Evolutionary conservation across 2,797 vertebrate species (phyloP).

Genomic region (Centroberyx gerrardi): DNA sequence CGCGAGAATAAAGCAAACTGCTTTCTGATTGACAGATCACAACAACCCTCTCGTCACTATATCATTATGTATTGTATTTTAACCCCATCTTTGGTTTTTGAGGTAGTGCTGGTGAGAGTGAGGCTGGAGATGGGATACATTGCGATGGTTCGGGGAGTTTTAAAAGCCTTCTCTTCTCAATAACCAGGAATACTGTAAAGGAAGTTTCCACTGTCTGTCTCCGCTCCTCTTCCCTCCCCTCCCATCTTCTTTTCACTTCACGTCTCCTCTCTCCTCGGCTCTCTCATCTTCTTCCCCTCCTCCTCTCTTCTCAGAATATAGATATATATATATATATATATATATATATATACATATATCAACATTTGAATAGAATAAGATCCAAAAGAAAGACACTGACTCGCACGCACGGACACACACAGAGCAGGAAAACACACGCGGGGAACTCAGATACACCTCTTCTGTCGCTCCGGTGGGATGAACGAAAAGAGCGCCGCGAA

Average conservation of each 20-base stretch:
- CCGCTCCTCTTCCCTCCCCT: not conserved
- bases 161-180: not conserved
- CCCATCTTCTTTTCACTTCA: not conserved
- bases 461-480: not conserved
- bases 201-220: not conserved
- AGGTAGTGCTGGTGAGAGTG: not conserved
- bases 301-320: not conserved
- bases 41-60: no score
- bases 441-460: conserved; percentile 1
- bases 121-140: not conserved
- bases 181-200: not conserved
- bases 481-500: not conserved
- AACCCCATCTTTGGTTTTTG: not conserved
- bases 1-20: no score
- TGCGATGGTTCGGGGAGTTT: not conserved
- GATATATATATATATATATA: no score
- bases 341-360: not conserved
- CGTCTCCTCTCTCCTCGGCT: not conserved
- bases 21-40: no score
- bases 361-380: not conserved
- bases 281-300: not conserved
- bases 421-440: not conserved
- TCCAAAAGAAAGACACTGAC: not conserved
- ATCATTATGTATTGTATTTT: no score
- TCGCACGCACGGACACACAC: conserved; percentile 1